Percentiles rank a stretch among this genome's conserved stretches.
phyloP scores from a whole-genome alignment of 2,797 vertebrate species.

The Tapirus indicus region DNA sequence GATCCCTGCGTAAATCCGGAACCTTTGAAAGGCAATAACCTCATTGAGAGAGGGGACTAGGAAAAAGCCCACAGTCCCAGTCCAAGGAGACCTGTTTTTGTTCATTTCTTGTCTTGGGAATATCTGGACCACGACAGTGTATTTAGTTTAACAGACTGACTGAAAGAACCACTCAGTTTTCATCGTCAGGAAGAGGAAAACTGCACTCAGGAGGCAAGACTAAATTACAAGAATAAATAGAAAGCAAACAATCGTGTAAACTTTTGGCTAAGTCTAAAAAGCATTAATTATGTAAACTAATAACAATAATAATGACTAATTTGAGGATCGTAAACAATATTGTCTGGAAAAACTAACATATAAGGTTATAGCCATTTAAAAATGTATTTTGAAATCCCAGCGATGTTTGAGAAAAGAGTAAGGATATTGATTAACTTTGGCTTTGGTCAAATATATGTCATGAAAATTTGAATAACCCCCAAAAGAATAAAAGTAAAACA shows the following conservation, averaged over 20 bases:
- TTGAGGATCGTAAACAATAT: neutral
- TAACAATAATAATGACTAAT: neutral
- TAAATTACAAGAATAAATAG: neutral
- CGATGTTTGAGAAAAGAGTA: neutral
- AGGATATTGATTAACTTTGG: neutral
- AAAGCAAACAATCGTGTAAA: neutral
- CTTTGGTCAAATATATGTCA: neutral
- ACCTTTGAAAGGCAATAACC: neutral
- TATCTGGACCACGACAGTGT: neutral
- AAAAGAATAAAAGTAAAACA: neutral
- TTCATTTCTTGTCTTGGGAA: neutral
- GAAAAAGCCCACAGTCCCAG: neutral
- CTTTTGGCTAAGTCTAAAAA: neutral
- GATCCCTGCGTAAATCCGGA: neutral
- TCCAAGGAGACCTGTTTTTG: neutral
- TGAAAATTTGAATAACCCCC: neutral
- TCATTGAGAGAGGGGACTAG: neutral
- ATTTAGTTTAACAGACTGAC: neutral
- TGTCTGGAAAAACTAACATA: neutral
- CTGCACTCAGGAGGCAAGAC: neutral
- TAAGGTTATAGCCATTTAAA: neutral
- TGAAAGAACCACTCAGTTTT: neutral
- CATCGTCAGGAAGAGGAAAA: neutral
- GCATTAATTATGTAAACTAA: neutral
- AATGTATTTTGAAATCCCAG: neutral